Conservation (phyloP, 2,797 vertebrate species). For the Apogon talboti region DNA sequence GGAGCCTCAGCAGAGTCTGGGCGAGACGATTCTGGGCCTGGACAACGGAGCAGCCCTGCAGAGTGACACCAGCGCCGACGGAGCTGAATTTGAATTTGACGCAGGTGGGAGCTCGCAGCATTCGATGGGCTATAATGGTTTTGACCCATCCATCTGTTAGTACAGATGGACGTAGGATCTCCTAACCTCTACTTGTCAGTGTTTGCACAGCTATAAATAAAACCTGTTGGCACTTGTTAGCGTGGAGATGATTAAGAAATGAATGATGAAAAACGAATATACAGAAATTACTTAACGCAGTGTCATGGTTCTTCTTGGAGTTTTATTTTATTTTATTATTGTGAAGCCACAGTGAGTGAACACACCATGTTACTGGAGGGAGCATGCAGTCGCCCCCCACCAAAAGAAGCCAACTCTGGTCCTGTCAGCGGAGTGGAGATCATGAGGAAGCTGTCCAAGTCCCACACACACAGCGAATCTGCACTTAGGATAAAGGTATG, state of each 20-base stretch:
- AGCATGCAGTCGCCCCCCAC: slow-evolving; percentile 88
- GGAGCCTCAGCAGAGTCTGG: slow-evolving; percentile 73
- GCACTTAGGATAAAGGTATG: slow-evolving; percentile 95
- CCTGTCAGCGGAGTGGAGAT: slow-evolving; percentile 96
- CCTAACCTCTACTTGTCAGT: slow-evolving; percentile 23
- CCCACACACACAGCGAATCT: slow-evolving; percentile 94
- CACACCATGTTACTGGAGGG: slow-evolving; percentile 97
- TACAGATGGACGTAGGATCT: slow-evolving; percentile 39
- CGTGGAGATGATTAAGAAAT: not conserved
- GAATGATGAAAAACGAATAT: not conserved
- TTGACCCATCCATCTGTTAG: slow-evolving; percentile 17
- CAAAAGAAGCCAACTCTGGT: slow-evolving; percentile 88
- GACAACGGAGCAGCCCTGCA: slow-evolving; percentile 92
- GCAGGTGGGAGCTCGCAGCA: slow-evolving; percentile 86
- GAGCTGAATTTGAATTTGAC: slow-evolving; percentile 97
- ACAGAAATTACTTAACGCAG: not conserved
- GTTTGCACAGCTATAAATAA: slow-evolving; percentile 20
- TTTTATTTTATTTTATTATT: slow-evolving; percentile 64
- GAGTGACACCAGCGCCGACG: slow-evolving; percentile 97
- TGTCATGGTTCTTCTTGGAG: slow-evolving; percentile 26
- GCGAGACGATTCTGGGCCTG: slow-evolving; percentile 82
- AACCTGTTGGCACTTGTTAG: slow-evolving; percentile 8
- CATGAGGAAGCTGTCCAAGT: slow-evolving; percentile 98
- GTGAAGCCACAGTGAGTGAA: slow-evolving; percentile 95
- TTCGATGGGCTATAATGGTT: slow-evolving; percentile 13